Percentiles rank a stretch among this genome's conserved stretches.
Evolutionary conservation across 2,113 vertebrate species (phyloP).

Genomic region (Tupaia tana): DNA sequence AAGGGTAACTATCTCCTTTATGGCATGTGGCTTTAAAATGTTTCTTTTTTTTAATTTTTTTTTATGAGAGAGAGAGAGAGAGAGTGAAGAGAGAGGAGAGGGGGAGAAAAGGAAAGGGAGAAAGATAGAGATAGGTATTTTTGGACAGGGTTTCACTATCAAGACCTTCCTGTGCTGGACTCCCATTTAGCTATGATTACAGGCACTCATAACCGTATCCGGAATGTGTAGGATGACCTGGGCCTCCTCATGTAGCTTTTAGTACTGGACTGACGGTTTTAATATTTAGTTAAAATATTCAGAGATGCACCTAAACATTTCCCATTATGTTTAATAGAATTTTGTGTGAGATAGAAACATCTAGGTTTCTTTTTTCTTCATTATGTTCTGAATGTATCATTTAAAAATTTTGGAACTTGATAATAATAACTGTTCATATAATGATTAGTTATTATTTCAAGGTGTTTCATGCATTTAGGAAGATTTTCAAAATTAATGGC

Average conservation of each 20-base stretch:
- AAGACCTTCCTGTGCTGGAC: too few species aligned
- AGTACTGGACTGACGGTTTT: not conserved
- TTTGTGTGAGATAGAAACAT: not conserved
- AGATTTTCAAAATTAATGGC: conserved; percentile 1
- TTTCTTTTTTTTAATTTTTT: too few species aligned
- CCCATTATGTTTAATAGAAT: not conserved
- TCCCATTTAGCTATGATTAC: too few species aligned
- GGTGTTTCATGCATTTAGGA: not conserved
- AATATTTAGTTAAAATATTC: not conserved
- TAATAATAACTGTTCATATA: not conserved
- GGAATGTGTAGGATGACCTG: too few species aligned
- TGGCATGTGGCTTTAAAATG: not conserved
- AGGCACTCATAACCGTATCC: too few species aligned
- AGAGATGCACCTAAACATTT: not conserved
- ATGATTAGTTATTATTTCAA: conserved; percentile 9
- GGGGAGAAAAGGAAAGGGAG: too few species aligned
- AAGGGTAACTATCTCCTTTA: not conserved
- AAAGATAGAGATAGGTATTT: too few species aligned
- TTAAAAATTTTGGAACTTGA: not conserved
- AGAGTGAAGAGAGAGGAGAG: too few species aligned
- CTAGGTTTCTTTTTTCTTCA: not conserved
- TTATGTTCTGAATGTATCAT: not conserved
- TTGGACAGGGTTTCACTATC: too few species aligned
- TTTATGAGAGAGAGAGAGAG: too few species aligned
- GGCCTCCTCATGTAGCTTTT: too few species aligned